A percentile compares a stretch with the other conserved stretches of the same genome.
phyloP scores from a whole-genome alignment of 2,888 invertebrate genomes.

The Rapana venosa region DNA sequence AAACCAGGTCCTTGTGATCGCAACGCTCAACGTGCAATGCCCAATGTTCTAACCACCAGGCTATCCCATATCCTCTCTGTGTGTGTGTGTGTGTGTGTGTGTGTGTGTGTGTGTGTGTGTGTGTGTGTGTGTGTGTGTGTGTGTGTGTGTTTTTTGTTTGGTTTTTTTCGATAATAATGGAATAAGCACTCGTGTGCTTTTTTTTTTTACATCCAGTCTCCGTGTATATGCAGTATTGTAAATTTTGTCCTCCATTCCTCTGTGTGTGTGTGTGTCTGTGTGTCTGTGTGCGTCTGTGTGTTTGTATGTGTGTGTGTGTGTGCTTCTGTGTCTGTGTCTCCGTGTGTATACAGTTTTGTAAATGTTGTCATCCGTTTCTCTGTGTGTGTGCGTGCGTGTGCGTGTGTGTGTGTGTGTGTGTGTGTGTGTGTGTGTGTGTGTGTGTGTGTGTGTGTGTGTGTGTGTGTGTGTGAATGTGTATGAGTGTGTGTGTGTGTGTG shows the following conservation, averaged over 20 bases:
- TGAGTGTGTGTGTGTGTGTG: no score
- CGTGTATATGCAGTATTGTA: neutral
- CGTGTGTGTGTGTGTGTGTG: neutral
- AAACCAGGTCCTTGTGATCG: no score
- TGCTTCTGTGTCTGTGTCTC: neutral
- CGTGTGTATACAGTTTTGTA: neutral
- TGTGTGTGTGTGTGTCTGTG: neutral
- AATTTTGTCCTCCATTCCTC: neutral
- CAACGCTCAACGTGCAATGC: no score
- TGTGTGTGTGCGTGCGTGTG: slow-evolving; percentile 23
- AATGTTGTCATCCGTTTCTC: neutral
- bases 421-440: slow-evolving; percentile 15
- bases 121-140: slow-evolving; percentile 15
- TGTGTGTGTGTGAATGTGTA: neutral
- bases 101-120: slow-evolving; percentile 16
- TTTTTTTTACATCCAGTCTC: neutral
- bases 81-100: slow-evolving; percentile 21
- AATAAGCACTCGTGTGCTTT: neutral
- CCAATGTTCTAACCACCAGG: no score
- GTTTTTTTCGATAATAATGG: neutral
- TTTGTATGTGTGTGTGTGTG: neutral
- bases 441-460: slow-evolving; percentile 22
- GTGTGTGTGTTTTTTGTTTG: neutral
- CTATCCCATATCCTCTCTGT: neutral
- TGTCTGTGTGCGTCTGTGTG: neutral